Conservation (phyloP, 1,140 invertebrate species). For the Microplitis mediator region DNA sequence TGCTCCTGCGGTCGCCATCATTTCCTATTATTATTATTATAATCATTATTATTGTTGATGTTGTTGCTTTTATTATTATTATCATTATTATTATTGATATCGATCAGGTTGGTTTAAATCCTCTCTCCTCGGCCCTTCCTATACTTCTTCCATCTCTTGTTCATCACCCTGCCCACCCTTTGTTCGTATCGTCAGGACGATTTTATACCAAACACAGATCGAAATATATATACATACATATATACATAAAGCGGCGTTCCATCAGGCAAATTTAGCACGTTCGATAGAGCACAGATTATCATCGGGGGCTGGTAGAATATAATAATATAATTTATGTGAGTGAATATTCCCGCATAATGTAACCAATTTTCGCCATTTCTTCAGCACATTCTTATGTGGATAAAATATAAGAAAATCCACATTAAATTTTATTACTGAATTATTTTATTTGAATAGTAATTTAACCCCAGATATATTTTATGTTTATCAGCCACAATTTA, state of each 20-base stretch:
- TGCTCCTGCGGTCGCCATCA: conserved; percentile 57
- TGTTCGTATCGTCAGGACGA: conserved; percentile 4
- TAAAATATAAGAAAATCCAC: neutral
- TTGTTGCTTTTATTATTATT: conserved; percentile 49
- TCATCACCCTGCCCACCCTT: neutral
- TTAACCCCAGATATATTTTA: neutral
- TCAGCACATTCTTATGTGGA: neutral
- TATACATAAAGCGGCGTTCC: neutral
- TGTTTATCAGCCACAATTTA: neutral
- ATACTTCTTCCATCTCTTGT: neutral
- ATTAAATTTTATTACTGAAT: neutral
- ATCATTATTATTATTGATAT: conserved; percentile 53
- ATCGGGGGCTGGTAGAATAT: conserved; percentile 18
- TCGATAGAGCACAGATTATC: conserved; percentile 29
- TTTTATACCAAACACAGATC: conserved; percentile 21
- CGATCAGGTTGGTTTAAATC: conserved; percentile 39
- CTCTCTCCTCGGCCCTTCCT: neutral
- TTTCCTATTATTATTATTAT: conserved; percentile 56
- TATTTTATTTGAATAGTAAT: neutral
- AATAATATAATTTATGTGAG: conserved; percentile 13
- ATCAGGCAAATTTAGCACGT: conserved; percentile 30
- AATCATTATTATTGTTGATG: conserved; percentile 31
- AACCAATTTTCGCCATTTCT: neutral
- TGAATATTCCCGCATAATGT: conserved; percentile 14
- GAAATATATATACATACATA: conserved; percentile 15